Base-by-base conservation (phyloP, 2,888 invertebrate species). In the Eulithis testata region DNA sequence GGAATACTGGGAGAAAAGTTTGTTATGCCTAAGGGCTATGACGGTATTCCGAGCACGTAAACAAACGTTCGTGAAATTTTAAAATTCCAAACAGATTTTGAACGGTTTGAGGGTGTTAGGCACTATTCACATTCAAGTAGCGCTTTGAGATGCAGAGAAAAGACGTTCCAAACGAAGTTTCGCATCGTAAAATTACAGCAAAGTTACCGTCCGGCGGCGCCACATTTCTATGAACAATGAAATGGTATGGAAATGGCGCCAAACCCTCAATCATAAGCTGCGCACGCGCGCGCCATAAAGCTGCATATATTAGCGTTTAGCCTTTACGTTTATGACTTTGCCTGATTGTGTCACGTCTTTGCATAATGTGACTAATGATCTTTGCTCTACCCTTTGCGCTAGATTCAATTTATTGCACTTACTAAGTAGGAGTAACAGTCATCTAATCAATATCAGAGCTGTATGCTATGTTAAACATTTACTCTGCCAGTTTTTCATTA, bases 181-280 rank as follows among this genome's bases (percentile, higher is more conserved):
- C 81, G 76, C 85, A 87, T 89, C 88, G 83, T 91, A 90, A 91
- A 91, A 86, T 84, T 85, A 86, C 86, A 83, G 84, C 83, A 81
- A 84, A 84, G 85, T 87, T 79, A 79, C 76, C 79, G 80, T 79
- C 78, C 78, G 91, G 90, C 78, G 91, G 90, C 92, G 91, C 90
- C 91, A 86, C 83, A 82, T 83, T 90, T 89, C 89, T 89, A 85
- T 90, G 89, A 90, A 92, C 91, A 92, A 91, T 91, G 87, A 89
- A 89, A 87, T 84, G 79, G 82, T 79, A 84, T 86, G 87, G 80
- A 86, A 87, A 86, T 86, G 90, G 89, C 91, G 91, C 89, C 89
- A 84, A 87, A 79, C 83, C 80, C 79, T 79, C 75, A 81, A 87
- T 89, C 87, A 88, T 87, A 89, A 85, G 84, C 84, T 71, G 80